These are phyloP conservation scores for Oxyscelio sp. DNA, from an alignment of 2,888 invertebrate genomes.

Conservation along the genomic window DNA sequence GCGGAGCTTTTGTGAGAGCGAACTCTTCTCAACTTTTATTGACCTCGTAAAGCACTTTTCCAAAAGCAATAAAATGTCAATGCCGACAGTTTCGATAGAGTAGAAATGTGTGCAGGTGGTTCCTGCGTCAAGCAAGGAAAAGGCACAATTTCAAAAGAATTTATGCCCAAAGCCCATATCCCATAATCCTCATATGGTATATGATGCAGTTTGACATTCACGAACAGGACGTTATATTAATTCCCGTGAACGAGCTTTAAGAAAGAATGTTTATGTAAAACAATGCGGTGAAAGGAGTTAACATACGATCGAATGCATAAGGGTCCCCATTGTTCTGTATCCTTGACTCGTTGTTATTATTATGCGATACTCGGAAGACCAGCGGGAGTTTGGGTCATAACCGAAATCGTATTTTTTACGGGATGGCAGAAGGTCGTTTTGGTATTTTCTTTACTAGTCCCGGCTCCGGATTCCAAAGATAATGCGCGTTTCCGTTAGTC, in stretches of 20 bases:
- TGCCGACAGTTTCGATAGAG: conserved; percentile 13
- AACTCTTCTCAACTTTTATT: conserved; percentile 57
- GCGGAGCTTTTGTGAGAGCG: conserved; percentile 35
- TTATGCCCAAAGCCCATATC: conserved; percentile 43
- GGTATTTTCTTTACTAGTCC: conserved; percentile 37
- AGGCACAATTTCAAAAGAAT: conserved; percentile 40
- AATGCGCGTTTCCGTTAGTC: conserved; percentile 85
- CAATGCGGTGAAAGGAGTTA: conserved; percentile 47
- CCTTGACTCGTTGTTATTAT: conserved; percentile 65
- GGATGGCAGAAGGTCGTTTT: conserved; percentile 17
- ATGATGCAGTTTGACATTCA: conserved; percentile 50
- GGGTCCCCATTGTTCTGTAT: conserved; percentile 63
- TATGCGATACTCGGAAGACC: conserved; percentile 57
- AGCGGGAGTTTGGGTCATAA: conserved; percentile 48
- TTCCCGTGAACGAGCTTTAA: conserved; percentile 21
- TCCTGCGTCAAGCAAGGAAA: neutral
- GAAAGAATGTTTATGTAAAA: conserved; percentile 62
- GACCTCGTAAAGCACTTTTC: conserved; percentile 64
- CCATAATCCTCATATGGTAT: conserved; percentile 27
- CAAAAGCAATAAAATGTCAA: conserved; percentile 54
- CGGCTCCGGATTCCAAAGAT: conserved; percentile 63
- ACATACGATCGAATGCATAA: conserved; percentile 53
- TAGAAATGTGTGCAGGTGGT: conserved; percentile 56
- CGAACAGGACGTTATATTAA: conserved; percentile 49
- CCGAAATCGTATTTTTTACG: conserved; percentile 55